These are phyloP conservation scores for Polydesmus complanatus DNA, from an alignment of 2,888 invertebrate genomes.

Conservation along the genomic window DNA sequence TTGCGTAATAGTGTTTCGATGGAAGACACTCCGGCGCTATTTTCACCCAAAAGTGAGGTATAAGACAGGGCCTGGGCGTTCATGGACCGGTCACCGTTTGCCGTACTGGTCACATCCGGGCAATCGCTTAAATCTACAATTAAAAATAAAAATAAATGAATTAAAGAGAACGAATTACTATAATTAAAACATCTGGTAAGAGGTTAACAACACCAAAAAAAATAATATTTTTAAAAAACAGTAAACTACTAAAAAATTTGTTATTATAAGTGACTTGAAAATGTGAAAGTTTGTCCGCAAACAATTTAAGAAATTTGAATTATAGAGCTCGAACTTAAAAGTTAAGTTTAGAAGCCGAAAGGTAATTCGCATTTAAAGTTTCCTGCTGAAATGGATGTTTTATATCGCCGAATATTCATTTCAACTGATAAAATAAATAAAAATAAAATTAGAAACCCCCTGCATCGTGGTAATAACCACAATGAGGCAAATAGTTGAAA, in stretches of 20 bases:
- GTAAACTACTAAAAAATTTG: not conserved
- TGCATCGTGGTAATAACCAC: not conserved
- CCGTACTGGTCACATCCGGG: constrained; percentile 47
- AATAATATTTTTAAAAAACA: not conserved
- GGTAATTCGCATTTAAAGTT: too few relatives aligned
- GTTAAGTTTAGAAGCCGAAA: too few relatives aligned
- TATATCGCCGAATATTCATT: too few relatives aligned
- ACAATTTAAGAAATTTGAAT: not conserved
- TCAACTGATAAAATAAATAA: not conserved
- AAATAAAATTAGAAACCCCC: not conserved
- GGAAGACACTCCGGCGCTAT: constrained; percentile 44
- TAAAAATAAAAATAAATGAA: not conserved
- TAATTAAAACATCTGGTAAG: not conserved
- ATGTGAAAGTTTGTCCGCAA: not conserved
- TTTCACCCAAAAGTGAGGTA: constrained; percentile 36
- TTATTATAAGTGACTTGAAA: too few relatives aligned
- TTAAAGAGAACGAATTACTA: not conserved
- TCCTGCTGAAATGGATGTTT: too few relatives aligned
- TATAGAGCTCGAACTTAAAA: too few relatives aligned
- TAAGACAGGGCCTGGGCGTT: constrained; percentile 55
- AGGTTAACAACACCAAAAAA: not conserved
- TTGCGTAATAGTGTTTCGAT: constrained; percentile 87
- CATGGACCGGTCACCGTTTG: constrained; percentile 43
- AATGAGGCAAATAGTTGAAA: not conserved
- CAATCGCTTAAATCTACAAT: constrained; percentile 60